Base-by-base conservation (phyloP, 1,140 invertebrate species). In the Aethina tumida region DNA sequence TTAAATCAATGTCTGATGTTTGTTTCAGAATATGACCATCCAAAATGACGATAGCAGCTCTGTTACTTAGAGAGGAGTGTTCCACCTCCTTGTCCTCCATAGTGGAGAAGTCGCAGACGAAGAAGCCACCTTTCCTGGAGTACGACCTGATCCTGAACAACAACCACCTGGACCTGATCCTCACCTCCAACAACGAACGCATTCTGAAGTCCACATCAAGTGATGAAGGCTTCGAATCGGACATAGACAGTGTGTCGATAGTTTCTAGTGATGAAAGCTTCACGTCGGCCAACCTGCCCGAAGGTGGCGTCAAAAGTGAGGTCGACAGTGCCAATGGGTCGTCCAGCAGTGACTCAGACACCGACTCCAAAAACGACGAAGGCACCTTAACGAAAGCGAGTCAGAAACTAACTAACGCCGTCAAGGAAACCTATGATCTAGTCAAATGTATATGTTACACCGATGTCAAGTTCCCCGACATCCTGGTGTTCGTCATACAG, bases 191-290 rank as follows among this genome's bases (percentile, higher is more conserved):
- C n/a, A 45, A 36, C 22, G 39, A 40, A 25, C 20, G 15, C 39
- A 43, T 42, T 26, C 22, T 37, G 5, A 27, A 35, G 7, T 40
- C 24, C 9, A 39, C 33, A 8, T 35, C 34, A 5, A 19, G 43
- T 19, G 62, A 64, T 33, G 63, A 65, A 45, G 63, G 63, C 3
- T 65, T 65, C 45, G 63, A 65, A 49, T 63, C 61, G 5, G 62
- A 64, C 39, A 58, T 60, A 18, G 61, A 63, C 36, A 62, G 45
- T 31, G 39, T 60, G 13, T 59, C 59, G 8, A 40, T 60, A 26
- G 42, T 63, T 5, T 61, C 59, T n/a, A 56, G 48, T 28, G 58
- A 60, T 43, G 56, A 55, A 19, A 53, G 51, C 26, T 54, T 51
- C 26, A 49, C 41, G n/a, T 36, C 29, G 20, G 43, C 45, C 7